phyloP scores from a whole-genome alignment of 30 jellyfish, hydroid and myxozoan genomes.

The Phacellophora camtschatica region DNA sequence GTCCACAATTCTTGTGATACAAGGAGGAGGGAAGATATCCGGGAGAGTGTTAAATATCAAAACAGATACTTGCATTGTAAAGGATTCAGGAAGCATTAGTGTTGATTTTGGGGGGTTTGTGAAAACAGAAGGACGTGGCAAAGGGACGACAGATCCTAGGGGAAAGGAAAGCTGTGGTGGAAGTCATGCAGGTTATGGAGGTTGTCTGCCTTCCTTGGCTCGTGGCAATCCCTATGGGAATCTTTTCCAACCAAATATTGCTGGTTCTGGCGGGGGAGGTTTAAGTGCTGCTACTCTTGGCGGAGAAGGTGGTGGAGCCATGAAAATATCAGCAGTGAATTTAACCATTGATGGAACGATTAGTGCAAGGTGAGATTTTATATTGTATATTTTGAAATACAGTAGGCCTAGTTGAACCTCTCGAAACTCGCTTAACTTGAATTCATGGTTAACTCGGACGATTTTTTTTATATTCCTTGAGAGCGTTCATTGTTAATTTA shows the following conservation, averaged over 20 bases:
- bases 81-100: constrained; percentile 20
- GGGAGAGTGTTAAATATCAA: constrained; percentile 30
- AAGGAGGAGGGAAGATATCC: constrained; percentile 41
- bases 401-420: neutral
- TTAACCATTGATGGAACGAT: constrained; percentile 27
- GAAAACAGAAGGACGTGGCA: constrained; percentile 45
- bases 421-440: neutral
- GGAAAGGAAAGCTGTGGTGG: constrained; percentile 65
- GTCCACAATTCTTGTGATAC: constrained; percentile 6
- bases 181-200: constrained; percentile 69
- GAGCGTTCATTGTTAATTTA: no score
- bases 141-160: constrained; percentile 37
- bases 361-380: constrained; percentile 18
- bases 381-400: neutral
- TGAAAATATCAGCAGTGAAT: constrained; percentile 8
- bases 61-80: neutral
- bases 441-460: no score
- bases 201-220: constrained; percentile 19
- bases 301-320: constrained; percentile 64
- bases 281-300: constrained; percentile 58
- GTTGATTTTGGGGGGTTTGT: constrained; percentile 30
- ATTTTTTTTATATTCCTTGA: no score
- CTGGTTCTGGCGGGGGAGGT: constrained; percentile 77
- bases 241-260: constrained; percentile 37
- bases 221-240: constrained; percentile 51